A percentile compares a stretch with the other conserved stretches of the same genome.
Evolutionary conservation across 2,888 invertebrate genomes (phyloP).

Genomic region (Ariolimax columbianus): DNA sequence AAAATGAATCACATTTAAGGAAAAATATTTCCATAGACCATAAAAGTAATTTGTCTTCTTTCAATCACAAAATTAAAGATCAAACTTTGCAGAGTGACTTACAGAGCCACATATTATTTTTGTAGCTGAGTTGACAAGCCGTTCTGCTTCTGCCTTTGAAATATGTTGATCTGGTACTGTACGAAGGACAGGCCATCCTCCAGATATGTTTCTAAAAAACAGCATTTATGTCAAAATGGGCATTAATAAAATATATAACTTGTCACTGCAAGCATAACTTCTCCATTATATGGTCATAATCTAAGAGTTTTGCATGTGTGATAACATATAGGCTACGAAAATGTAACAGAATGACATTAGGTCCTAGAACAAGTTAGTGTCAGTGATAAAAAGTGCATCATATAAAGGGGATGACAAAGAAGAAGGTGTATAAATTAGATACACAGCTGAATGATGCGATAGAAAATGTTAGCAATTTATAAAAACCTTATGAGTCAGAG

Average conservation of each 20-base stretch:
- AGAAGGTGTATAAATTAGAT: too few relatives aligned
- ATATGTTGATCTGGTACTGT: slow-evolving; percentile 67
- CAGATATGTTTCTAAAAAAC: slow-evolving; percentile 60
- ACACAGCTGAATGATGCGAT: too few relatives aligned
- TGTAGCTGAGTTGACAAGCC: slow-evolving; percentile 75
- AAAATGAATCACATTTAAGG: too few relatives aligned
- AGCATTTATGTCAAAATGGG: not conserved
- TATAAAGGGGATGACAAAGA: too few relatives aligned
- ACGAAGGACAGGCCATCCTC: slow-evolving; percentile 71
- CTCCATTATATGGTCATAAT: too few relatives aligned
- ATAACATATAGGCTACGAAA: too few relatives aligned
- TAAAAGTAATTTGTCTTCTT: not conserved
- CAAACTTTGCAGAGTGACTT: slow-evolving; percentile 55
- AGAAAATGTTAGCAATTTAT: too few relatives aligned
- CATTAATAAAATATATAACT: not conserved
- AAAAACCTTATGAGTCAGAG: too few relatives aligned
- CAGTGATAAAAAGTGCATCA: too few relatives aligned
- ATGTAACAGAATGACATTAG: too few relatives aligned
- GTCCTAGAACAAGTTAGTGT: too few relatives aligned
- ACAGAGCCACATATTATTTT: slow-evolving; percentile 75
- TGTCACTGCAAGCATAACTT: not conserved
- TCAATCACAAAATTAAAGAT: not conserved
- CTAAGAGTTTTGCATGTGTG: too few relatives aligned
- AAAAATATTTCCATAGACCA: not conserved
- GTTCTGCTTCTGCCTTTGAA: slow-evolving; percentile 70